A percentile compares a stretch with the other conserved stretches of the same genome.
These are phyloP conservation scores for Heterotis niloticus DNA, from an alignment of 2,113 vertebrate species.

Conservation along the genomic window DNA sequence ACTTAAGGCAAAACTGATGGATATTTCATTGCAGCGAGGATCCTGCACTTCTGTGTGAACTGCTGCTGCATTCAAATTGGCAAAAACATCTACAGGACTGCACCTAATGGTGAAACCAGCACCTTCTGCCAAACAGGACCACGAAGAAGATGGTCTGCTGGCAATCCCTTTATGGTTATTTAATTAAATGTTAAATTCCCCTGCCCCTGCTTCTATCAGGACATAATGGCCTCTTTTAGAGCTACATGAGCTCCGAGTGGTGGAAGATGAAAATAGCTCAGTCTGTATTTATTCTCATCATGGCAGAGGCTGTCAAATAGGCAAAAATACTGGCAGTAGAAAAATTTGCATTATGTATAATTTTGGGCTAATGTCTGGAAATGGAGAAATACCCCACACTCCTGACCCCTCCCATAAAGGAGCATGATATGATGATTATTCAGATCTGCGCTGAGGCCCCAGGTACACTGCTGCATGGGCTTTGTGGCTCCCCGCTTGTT, in stretches of 20 bases:
- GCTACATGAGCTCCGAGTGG: slow-evolving; percentile 13
- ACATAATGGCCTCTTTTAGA: slow-evolving; percentile 31
- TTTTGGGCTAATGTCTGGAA: slow-evolving; percentile 12
- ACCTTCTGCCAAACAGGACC: background rate
- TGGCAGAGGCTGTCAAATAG: background rate
- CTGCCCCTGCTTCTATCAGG: slow-evolving; percentile 35
- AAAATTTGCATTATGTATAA: slow-evolving; percentile 5
- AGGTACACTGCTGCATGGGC: background rate
- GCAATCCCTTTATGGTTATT: slow-evolving; percentile 25
- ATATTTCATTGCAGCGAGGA: background rate
- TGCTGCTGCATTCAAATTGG: background rate
- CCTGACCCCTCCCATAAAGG: slow-evolving; percentile 24
- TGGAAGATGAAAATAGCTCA: slow-evolving; percentile 33
- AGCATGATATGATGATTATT: slow-evolving; percentile 9
- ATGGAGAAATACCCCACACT: background rate
- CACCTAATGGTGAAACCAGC: background rate
- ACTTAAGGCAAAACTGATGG: background rate
- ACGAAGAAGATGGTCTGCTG: slow-evolving; percentile 13
- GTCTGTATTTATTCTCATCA: slow-evolving; percentile 2
- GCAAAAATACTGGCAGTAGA: background rate
- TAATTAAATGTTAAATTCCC: slow-evolving; percentile 37
- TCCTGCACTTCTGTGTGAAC: background rate
- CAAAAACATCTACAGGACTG: background rate
- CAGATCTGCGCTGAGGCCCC: background rate
- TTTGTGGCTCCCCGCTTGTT: no score